Conservation (phyloP, 2,113 vertebrate species). For the Micromys minutus region DNA sequence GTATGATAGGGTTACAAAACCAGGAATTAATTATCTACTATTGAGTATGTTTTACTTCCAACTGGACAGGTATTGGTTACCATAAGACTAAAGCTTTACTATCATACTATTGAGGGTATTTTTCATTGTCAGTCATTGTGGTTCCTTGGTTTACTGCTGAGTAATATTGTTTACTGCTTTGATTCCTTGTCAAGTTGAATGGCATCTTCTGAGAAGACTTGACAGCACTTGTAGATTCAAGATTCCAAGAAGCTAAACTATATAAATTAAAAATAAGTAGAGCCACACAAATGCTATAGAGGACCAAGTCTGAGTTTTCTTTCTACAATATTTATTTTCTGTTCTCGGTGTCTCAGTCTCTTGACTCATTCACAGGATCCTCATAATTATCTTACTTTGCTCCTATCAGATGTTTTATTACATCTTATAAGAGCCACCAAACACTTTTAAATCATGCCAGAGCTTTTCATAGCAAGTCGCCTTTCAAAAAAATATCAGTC, state of each 20-base stretch:
- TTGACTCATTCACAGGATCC: neutral
- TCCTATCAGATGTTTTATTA: neutral
- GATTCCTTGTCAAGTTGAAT: neutral
- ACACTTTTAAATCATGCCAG: neutral
- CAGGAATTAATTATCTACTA: too few species aligned
- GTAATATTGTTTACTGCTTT: neutral
- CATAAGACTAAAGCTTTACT: neutral
- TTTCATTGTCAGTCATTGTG: neutral
- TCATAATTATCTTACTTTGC: neutral
- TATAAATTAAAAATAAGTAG: neutral
- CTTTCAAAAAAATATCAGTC: neutral
- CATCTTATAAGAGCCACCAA: neutral
- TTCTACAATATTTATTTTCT: neutral
- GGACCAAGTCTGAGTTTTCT: neutral
- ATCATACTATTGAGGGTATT: neutral
- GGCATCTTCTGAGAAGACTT: neutral
- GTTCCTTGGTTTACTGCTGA: neutral
- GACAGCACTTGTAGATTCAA: neutral
- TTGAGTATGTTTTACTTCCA: neutral
- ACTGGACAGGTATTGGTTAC: neutral
- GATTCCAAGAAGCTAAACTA: neutral
- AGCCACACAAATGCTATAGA: too few species aligned
- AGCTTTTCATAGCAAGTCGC: neutral
- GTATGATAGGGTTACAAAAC: neutral
- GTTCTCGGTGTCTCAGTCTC: neutral